A percentile compares a stretch with the other conserved stretches of the same genome.
Evolutionary conservation across 2,888 invertebrate genomes (phyloP).

Genomic region (Ditula angustiorana): DNA sequence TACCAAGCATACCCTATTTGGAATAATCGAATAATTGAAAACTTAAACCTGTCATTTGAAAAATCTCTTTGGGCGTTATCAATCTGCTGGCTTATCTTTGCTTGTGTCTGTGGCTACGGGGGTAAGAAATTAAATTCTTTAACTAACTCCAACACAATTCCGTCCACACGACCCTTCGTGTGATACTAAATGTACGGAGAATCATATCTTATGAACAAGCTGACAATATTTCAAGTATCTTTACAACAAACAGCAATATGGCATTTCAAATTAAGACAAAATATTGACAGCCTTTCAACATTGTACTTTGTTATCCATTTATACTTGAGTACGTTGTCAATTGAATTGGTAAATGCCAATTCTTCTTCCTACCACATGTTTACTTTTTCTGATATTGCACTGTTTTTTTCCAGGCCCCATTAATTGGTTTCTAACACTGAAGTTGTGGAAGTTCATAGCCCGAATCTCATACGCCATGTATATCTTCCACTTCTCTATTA

Average conservation of each 20-base stretch:
- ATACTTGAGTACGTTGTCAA: no score
- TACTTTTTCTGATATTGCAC: no score
- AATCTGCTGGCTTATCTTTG: constrained; percentile 61
- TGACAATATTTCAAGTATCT: no score
- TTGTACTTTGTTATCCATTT: no score
- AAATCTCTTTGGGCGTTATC: constrained; percentile 54
- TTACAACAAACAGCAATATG: no score
- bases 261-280: no score
- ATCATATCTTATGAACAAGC: no score
- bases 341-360: no score
- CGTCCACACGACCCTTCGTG: no score
- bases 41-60: constrained; percentile 48
- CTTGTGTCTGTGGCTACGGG: constrained; percentile 62
- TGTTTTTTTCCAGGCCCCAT: constrained; percentile 60
- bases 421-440: constrained; percentile 66
- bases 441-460: constrained; percentile 49
- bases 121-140: constrained; percentile 49
- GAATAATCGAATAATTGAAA: constrained; percentile 43
- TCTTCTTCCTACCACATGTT: no score
- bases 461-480: constrained; percentile 18
- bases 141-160: background rate
- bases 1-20: constrained; percentile 40
- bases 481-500: constrained; percentile 12
- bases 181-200: no score
- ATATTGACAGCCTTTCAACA: no score